These are phyloP conservation scores for Danio rerio DNA, from an alignment of 2,113 vertebrate genomes.

Conservation along the genomic window DNA sequence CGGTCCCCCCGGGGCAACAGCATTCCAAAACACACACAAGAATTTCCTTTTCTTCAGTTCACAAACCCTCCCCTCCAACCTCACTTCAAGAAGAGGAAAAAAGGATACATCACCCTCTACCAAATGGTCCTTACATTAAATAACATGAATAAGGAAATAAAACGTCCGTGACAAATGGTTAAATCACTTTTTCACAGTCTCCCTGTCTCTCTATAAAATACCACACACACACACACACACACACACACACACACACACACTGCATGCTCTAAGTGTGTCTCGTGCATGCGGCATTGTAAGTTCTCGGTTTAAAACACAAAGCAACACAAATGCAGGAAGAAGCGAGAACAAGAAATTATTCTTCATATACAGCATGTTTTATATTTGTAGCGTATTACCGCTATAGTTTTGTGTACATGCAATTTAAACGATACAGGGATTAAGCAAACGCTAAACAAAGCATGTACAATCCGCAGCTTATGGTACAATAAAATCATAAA, in stretches of 20 bases:
- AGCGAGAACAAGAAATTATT: background rate
- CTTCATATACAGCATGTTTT: background rate
- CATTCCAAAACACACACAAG: constrained; percentile 83
- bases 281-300: constrained; percentile 28
- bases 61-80: constrained; percentile 65
- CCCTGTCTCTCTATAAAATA: constrained; percentile 36
- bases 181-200: constrained; percentile 43
- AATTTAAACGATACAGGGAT: background rate
- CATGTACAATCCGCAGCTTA: background rate
- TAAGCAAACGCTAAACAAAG: constrained; percentile 1
- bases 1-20: constrained; percentile 81
- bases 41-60: constrained; percentile 80
- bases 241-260: too few species aligned
- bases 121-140: constrained; percentile 16
- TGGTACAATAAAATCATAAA: constrained; percentile 4
- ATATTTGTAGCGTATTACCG: background rate
- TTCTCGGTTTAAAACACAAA: background rate
- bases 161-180: constrained; percentile 24
- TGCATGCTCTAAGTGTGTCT: background rate
- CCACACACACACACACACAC: too few species aligned
- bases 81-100: constrained; percentile 51
- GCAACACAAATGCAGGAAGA: background rate
- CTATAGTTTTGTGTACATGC: background rate
- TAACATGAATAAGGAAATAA: background rate
- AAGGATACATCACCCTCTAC: constrained; percentile 27